Evolutionary conservation across 92 coral and sea anemone genomes (phyloP), one percentile per base, ranked within the genome.

Genomic region (Blastomussa wellsi): DNA sequence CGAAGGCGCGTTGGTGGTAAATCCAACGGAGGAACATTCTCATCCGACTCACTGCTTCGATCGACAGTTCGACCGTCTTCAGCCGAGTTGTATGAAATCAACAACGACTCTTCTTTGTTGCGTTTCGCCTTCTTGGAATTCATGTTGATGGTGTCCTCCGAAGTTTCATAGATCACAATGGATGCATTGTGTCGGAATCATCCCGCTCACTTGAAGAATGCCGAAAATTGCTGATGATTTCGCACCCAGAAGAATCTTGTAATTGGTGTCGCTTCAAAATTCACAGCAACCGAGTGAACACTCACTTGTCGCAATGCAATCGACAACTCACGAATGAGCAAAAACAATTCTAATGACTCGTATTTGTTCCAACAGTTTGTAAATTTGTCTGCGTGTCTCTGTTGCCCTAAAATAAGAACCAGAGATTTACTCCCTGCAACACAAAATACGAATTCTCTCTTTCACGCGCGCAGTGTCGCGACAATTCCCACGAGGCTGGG

Each of bases 1-100:
- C 98, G 86, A 16, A 94, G 90, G 38, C 95, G 93, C 19, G 98
- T 94, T 28, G 98, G 98, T 17, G 98, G 98, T 33, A 94, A 86
- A 75, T 94, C 98, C 37, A 94, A 87, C 22, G 98, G 98, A 44
- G 84, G 93, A 28, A 94, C 89, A 41, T 87, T 87, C 66, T 90
- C 93, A 20, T 94, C 98, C 17, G 95, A 82, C 26, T 90, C 95
- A 51, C 89, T 91, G 82, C 89, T 83, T 80, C 88, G 80, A 76
- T 81, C 35, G 9, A 70, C 75, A 70, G 44, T 48, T 35, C 86
- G 24, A 1, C 78, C 69, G 53, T 72, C 86, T 67, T 91, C 91
- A 26, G 77, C 85, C 33, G 87, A 84, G 53, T 84, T 47, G 64
- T 94, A 94, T 70, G 93, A 72, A 82, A 94, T 90, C 77, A 94